These are phyloP conservation scores for Napeogenes sylphis DNA, from an alignment of 2,888 invertebrate species.

Conservation along the genomic window DNA sequence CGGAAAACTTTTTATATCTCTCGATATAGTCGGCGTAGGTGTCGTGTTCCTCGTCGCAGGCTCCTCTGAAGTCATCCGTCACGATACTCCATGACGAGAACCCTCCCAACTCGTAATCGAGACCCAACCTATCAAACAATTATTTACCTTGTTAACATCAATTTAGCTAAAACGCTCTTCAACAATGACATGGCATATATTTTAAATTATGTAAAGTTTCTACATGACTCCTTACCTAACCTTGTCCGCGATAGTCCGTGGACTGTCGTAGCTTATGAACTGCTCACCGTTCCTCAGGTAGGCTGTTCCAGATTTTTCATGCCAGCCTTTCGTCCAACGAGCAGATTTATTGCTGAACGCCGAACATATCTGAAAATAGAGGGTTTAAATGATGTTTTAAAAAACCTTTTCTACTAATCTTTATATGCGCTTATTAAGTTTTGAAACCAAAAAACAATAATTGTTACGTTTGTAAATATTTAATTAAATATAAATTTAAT, in stretches of 20 bases:
- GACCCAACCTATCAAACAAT: constrained; percentile 67
- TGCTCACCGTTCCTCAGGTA: constrained; percentile 80
- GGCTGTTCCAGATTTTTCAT: constrained; percentile 76
- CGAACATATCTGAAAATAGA: constrained; percentile 77
- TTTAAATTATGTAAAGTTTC: background rate
- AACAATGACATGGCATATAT: constrained; percentile 6
- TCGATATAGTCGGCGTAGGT: constrained; percentile 69
- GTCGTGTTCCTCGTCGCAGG: constrained; percentile 74
- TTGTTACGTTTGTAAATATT: no score
- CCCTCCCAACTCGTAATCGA: constrained; percentile 82
- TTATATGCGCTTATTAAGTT: background rate
- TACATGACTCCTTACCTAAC: constrained; percentile 67
- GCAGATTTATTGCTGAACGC: constrained; percentile 78
- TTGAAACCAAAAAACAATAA: no score
- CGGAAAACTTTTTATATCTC: constrained; percentile 45
- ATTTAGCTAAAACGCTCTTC: background rate
- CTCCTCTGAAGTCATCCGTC: constrained; percentile 90
- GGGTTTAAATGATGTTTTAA: constrained; percentile 1
- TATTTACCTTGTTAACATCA: background rate
- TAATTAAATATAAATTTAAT: background rate
- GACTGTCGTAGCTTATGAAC: constrained; percentile 88
- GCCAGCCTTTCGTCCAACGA: constrained; percentile 84
- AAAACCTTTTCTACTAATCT: background rate
- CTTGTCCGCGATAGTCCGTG: constrained; percentile 85
- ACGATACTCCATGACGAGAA: constrained; percentile 94